phyloP scores from a whole-genome alignment of 2,113 vertebrate genomes.

The Scolopax mira region DNA sequence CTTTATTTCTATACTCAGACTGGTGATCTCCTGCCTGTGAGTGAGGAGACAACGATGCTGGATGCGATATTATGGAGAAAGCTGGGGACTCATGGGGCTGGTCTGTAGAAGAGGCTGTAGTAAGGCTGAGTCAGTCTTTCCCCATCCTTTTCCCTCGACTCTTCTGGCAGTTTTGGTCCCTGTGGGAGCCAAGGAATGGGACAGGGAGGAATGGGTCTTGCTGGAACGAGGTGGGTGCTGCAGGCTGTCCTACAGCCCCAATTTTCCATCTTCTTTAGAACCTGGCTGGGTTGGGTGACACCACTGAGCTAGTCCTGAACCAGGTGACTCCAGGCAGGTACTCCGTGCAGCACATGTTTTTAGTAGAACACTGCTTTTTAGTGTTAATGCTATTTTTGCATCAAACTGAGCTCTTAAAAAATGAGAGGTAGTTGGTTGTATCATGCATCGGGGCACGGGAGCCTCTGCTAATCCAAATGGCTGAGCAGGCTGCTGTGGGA shows the following conservation, averaged over 20 bases:
- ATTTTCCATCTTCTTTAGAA: background rate
- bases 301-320: background rate
- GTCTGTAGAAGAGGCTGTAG: background rate
- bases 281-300: background rate
- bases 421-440: accelerated
- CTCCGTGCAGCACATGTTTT: accelerated
- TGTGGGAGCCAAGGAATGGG: accelerated
- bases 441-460: accelerated
- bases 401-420: accelerated
- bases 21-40: background rate
- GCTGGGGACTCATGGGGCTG: accelerated
- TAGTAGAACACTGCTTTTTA: background rate
- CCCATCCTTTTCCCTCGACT: background rate
- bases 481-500: background rate
- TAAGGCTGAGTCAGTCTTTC: background rate
- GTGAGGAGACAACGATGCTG: background rate
- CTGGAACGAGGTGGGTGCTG: background rate
- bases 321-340: background rate
- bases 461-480: background rate
- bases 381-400: background rate
- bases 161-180: too few species aligned
- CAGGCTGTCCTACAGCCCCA: background rate
- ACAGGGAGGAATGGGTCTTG: background rate
- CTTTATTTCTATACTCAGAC: background rate
- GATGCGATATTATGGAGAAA: accelerated